phyloP scores from a whole-genome alignment of 37 sponge, comb jelly and placozoan genomes.

The Geodia barretti region DNA sequence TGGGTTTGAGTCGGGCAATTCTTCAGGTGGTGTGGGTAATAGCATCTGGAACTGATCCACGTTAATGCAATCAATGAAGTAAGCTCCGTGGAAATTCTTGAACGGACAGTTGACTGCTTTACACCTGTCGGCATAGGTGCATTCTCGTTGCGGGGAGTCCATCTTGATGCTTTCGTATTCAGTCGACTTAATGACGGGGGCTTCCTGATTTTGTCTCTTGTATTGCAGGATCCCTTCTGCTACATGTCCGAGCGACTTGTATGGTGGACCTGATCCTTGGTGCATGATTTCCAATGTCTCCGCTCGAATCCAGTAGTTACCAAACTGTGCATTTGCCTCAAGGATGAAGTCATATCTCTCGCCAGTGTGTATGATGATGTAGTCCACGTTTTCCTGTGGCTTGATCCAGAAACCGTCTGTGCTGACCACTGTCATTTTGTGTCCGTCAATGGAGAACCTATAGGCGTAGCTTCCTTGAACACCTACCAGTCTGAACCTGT shows the following conservation, averaged over 20 bases:
- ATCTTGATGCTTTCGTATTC: slow-evolving; percentile 31
- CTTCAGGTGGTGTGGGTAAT: neutral
- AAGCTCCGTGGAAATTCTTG: slow-evolving; percentile 20
- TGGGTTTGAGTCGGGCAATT: slow-evolving; percentile 24
- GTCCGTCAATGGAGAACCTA: slow-evolving; percentile 70
- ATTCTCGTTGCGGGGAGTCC: slow-evolving; percentile 9
- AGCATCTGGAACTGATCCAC: slow-evolving; percentile 21
- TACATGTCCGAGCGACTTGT: slow-evolving; percentile 15
- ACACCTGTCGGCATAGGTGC: slow-evolving; percentile 11
- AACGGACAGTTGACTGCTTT: slow-evolving; percentile 68
- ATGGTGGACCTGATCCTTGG: slow-evolving; percentile 13
- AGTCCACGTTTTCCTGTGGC: slow-evolving; percentile 53
- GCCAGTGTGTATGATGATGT: slow-evolving; percentile 70
- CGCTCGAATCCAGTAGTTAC: slow-evolving; percentile 51
- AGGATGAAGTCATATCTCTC: slow-evolving; percentile 83
- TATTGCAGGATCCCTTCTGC: slow-evolving; percentile 60
- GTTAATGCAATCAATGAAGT: slow-evolving; percentile 40
- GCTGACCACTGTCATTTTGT: slow-evolving; percentile 66
- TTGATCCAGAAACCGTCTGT: slow-evolving; percentile 64
- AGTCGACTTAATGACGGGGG: neutral
- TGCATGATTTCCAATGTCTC: slow-evolving; percentile 53
- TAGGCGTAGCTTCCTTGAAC: slow-evolving; percentile 54
- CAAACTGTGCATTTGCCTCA: slow-evolving; percentile 19
- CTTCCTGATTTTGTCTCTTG: neutral
- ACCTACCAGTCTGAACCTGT: slow-evolving; percentile 76